Evolutionary conservation across 2,888 invertebrate species (phyloP), one percentile per base, ranked within the genome.

Genomic region (Scrobipalpa atriplicella): DNA sequence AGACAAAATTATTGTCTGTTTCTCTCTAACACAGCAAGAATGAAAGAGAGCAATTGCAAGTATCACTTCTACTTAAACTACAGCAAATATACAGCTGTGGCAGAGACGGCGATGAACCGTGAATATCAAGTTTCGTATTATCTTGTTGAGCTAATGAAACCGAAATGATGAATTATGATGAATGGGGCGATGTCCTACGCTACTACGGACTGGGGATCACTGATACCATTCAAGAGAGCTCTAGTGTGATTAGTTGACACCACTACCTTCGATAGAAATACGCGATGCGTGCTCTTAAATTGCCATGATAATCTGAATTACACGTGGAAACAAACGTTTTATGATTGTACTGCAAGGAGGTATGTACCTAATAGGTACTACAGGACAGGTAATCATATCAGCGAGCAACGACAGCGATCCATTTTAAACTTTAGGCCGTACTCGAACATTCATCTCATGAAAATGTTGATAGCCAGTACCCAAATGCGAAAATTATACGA

Each of bases 401-500:
- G 29, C 5, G 29, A 2, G 29, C 29, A 29, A 29, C 2, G 29
- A 29, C n/a, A n/a, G n/a, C 29, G 43, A 43, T 43, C 10, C 43
- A 43, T 11, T 47, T 47, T 16, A n/a, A 29, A 29, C 1, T 47
- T 47, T n/a, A 16, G n/a, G 16, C 16, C 16, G 3, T 0, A n/a
- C 47, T 16, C 47, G 43, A 11, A 43, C 10, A 10, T 10, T 16
- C n/a, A 47, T 29, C 16, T 16, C n/a, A 47, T 29, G 2, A n/a
- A 58, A 56, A 29, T 29, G 19, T 29, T 36, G 6, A 36, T n/a
- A 29, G 29, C 1, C 36, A 36, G 11, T n/a, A 1, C 36, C 13
- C 9, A n/a, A 58, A 58, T 29, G 58, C 9, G 58, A 38, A 58
- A 58, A 58, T 58, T 58, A 58, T 58, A 36, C 56, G 13, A 58